Conservation (phyloP, 2,113 vertebrate species). For the Chaetura pelagica region DNA sequence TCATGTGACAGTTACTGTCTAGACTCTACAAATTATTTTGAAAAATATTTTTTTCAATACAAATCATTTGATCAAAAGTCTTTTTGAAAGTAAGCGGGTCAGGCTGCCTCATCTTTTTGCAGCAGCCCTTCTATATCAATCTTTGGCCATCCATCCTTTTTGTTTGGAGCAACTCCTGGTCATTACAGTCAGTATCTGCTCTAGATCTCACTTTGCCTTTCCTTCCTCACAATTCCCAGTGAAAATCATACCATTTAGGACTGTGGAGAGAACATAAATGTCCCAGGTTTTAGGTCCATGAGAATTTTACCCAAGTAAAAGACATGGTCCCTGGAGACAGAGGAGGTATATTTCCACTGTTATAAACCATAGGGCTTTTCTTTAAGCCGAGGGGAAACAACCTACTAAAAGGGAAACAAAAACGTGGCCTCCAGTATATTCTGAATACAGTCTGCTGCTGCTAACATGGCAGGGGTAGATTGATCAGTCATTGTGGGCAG, state of each 20-base stretch:
- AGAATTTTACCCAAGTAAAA: neutral
- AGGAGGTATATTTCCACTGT: neutral
- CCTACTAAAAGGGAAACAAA: neutral
- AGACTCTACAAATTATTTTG: constrained; percentile 1
- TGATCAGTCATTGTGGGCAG: constrained; percentile 25
- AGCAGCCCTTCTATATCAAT: neutral
- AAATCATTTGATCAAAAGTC: neutral
- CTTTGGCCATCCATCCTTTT: neutral
- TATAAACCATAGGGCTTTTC: neutral
- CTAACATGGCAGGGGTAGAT: constrained; percentile 20
- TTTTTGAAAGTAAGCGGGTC: neutral
- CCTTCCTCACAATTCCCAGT: neutral
- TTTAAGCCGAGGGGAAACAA: too few relatives aligned
- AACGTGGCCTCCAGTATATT: neutral
- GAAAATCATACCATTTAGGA: neutral
- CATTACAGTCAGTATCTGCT: neutral
- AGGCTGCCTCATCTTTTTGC: neutral
- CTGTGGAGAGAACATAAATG: neutral
- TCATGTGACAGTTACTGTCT: neutral
- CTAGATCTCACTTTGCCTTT: neutral
- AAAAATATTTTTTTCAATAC: constrained; percentile 34
- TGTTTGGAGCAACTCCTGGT: neutral
- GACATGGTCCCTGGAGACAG: neutral
- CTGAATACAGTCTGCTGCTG: neutral
- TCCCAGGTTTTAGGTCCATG: neutral